Evolutionary conservation across 2,797 vertebrate genomes (phyloP).

Genomic region (Novumbra hubbsi): DNA sequence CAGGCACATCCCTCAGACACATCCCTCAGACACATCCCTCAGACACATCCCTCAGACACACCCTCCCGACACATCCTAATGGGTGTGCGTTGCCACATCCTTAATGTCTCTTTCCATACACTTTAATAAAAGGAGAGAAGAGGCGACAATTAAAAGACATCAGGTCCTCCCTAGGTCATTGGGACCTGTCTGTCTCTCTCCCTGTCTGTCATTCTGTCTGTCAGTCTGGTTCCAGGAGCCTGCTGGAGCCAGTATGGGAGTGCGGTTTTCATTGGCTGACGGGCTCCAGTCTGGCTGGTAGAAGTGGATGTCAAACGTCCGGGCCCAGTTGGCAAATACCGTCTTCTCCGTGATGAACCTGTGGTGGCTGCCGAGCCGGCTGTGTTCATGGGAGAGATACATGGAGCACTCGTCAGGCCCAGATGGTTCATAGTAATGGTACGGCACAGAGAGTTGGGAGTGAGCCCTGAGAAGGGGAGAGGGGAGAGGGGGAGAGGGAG

Average conservation of each 20-base stretch:
- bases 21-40: too few relatives aligned
- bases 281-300: conserved; percentile 88
- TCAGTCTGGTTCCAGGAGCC: conserved; percentile 46
- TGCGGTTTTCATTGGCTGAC: conserved; percentile 44
- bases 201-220: conserved; percentile 11
- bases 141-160: conserved; percentile 21
- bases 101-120: conserved; percentile 2
- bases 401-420: conserved; percentile 89
- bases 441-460: conserved; percentile 82
- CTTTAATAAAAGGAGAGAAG: conserved; percentile 20
- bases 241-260: conserved; percentile 17
- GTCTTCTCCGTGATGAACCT: conserved; percentile 93
- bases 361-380: conserved; percentile 86
- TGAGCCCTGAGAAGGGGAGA: conserved; percentile 70
- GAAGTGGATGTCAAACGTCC: conserved; percentile 84
- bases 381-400: conserved; percentile 91
- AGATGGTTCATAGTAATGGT: conserved; percentile 92
- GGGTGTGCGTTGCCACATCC: neutral
- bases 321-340: conserved; percentile 92
- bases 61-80: neutral
- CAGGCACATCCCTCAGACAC: too few relatives aligned
- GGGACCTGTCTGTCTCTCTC: neutral
- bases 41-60: too few relatives aligned
- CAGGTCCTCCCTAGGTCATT: neutral
- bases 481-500: neutral